Percentiles rank a stretch among this genome's conserved stretches.
Evolutionary conservation across 2,113 vertebrate species (phyloP).

Genomic region (Mesoclemmys tuberculata): DNA sequence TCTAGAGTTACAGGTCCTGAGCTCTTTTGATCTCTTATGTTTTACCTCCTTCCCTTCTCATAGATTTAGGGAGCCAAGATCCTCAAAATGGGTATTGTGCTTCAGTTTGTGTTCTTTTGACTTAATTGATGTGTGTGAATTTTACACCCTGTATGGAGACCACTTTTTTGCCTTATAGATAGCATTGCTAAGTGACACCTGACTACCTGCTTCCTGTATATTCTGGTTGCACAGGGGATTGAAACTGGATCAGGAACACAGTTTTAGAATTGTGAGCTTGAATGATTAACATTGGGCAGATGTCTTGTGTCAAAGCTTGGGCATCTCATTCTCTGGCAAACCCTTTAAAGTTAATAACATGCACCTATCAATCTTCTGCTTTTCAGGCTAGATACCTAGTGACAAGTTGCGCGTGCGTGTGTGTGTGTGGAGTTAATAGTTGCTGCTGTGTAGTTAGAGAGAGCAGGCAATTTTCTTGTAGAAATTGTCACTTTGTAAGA

Average conservation of each 20-base stretch:
- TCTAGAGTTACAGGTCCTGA: not conserved
- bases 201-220: not conserved
- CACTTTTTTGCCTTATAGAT: not conserved
- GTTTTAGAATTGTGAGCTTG: conserved; percentile 4
- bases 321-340: conserved; percentile 61
- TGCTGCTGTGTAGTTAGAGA: not conserved
- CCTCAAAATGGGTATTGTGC: not conserved
- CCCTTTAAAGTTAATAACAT: conserved; percentile 63
- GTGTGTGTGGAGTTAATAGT: not conserved
- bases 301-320: conserved; percentile 63
- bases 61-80: not conserved
- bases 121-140: not conserved
- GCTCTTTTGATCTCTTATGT: not conserved
- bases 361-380: conserved; percentile 37
- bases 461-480: conserved; percentile 31
- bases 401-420: not conserved
- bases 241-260: conserved; percentile 1
- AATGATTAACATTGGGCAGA: conserved; percentile 46
- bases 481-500: conserved; percentile 5
- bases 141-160: not conserved
- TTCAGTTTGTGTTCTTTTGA: not conserved
- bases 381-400: conserved; percentile 29
- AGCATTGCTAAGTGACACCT: not conserved
- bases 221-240: conserved; percentile 35
- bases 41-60: not conserved